Conservation (phyloP, 2,113 vertebrate genomes). For the Helogale parvula region DNA sequence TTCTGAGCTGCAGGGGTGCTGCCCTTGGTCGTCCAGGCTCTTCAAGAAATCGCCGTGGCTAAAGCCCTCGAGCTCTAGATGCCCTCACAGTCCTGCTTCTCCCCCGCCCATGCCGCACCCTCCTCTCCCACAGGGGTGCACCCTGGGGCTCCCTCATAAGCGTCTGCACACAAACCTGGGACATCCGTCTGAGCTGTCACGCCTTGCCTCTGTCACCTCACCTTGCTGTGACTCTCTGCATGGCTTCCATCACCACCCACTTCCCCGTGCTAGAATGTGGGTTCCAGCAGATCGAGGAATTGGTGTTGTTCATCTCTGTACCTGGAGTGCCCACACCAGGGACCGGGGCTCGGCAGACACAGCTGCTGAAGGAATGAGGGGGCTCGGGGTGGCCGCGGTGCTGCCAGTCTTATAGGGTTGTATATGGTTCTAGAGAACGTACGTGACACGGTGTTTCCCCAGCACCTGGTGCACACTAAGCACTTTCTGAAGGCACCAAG, state of each 20-base stretch:
- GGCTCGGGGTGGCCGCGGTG: rapidly evolving
- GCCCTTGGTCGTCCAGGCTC: neutral
- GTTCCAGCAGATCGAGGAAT: neutral
- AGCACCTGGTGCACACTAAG: neutral
- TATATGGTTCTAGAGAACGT: neutral
- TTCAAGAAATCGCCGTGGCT: neutral
- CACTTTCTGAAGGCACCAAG: neutral
- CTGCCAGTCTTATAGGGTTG: rapidly evolving
- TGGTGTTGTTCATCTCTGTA: rapidly evolving
- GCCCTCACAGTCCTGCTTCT: neutral
- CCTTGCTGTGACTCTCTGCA: neutral
- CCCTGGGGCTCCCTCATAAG: no score
- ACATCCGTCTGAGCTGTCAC: rapidly evolving
- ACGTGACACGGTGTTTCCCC: rapidly evolving
- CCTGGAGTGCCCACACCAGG: neutral
- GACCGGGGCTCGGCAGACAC: neutral
- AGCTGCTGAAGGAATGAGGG: rapidly evolving
- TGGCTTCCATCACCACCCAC: neutral
- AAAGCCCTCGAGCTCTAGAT: neutral
- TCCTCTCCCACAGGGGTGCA: neutral
- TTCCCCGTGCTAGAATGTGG: neutral
- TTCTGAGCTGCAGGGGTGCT: neutral
- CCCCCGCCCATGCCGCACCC: neutral
- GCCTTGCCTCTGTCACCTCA: neutral
- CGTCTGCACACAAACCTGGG: neutral